phyloP scores from a whole-genome alignment of 2,797 vertebrate species.

The Discoglossus pictus region DNA sequence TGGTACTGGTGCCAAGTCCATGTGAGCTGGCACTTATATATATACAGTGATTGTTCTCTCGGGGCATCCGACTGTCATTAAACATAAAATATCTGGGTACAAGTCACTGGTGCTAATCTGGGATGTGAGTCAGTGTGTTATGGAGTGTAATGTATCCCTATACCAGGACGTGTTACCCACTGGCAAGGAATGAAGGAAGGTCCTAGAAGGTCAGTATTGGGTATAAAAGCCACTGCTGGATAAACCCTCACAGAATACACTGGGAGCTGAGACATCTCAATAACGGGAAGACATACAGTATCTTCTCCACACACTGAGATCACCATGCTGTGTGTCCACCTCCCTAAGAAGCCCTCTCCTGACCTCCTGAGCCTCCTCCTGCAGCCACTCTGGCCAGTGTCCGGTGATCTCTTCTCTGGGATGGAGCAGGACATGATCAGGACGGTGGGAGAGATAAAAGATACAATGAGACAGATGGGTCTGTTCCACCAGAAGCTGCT shows the following conservation, averaged over 20 bases:
- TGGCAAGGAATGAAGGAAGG: not conserved
- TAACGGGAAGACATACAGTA: no score
- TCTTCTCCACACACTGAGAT: no score
- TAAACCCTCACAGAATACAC: not conserved
- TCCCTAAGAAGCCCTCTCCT: not conserved
- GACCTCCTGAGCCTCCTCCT: constrained; percentile 6
- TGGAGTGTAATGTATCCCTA: constrained; percentile 12
- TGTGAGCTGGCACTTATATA: no score
- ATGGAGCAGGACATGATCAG: constrained; percentile 48
- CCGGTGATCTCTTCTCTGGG: constrained; percentile 17
- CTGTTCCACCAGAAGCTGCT: constrained; percentile 51
- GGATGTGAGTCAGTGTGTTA: constrained; percentile 28
- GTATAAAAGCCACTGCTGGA: constrained; percentile 7
- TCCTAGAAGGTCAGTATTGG: constrained; percentile 5
- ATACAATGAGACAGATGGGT: constrained; percentile 56
- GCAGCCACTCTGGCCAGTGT: constrained; percentile 19
- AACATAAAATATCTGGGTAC: no score
- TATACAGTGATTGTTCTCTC: no score
- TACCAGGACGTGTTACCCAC: not conserved
- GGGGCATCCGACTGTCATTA: no score
- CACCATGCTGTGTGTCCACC: constrained; percentile 26
- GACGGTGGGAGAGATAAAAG: constrained; percentile 55
- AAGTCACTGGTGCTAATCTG: no score
- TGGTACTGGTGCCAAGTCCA: no score
- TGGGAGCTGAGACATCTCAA: not conserved